These are phyloP conservation scores for Trissonchulus sp. DNA, from an alignment of 2,888 invertebrate genomes.

Conservation along the genomic window DNA sequence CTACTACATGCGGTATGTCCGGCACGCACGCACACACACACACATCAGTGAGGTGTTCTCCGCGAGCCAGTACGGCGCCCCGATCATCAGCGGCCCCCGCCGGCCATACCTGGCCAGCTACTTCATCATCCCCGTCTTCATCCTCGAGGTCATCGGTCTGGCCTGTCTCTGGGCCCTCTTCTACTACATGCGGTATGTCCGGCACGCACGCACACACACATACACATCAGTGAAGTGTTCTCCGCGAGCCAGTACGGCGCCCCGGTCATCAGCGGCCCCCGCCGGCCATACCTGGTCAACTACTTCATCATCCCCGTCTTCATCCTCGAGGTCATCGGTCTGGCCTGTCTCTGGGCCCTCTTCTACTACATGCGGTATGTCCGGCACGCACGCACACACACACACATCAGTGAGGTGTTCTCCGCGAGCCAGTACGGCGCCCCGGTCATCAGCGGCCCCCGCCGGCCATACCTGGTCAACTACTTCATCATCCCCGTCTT, in stretches of 20 bases:
- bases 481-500: slow-evolving; percentile 54
- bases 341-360: slow-evolving; percentile 53
- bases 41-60: slow-evolving; percentile 49
- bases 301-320: slow-evolving; percentile 54
- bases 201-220: too few relatives aligned
- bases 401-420: slow-evolving; percentile 47
- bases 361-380: slow-evolving; percentile 56
- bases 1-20: slow-evolving; percentile 54
- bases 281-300: slow-evolving; percentile 40
- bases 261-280: slow-evolving; percentile 33
- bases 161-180: slow-evolving; percentile 54
- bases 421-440: slow-evolving; percentile 49
- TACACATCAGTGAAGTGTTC: slow-evolving; percentile 47
- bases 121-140: slow-evolving; percentile 53
- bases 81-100: too few relatives aligned
- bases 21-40: too few relatives aligned
- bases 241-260: slow-evolving; percentile 49
- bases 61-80: slow-evolving; percentile 47
- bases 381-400: too few relatives aligned
- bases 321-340: slow-evolving; percentile 53
- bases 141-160: slow-evolving; percentile 54
- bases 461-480: slow-evolving; percentile 42
- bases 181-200: slow-evolving; percentile 54
- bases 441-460: too few relatives aligned
- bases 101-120: slow-evolving; percentile 43